Percentiles rank a stretch among this genome's conserved stretches.
Evolutionary conservation across 2,113 vertebrate genomes (phyloP).

Genomic region (Cochlearius cochlearius): DNA sequence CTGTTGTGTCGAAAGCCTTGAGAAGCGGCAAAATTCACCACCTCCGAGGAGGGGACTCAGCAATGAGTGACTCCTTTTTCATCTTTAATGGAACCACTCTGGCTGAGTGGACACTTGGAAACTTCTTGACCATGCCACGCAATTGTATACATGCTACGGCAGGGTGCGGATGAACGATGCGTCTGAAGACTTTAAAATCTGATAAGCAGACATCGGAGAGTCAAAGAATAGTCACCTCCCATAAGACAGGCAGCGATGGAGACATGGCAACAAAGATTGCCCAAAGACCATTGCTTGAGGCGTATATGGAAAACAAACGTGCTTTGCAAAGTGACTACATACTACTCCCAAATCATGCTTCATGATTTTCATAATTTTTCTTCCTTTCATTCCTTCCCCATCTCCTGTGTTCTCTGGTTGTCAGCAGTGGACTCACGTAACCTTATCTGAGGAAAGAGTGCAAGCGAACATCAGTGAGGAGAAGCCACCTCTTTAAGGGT

Average conservation of each 20-base stretch:
- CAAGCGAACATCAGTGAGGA: neutral
- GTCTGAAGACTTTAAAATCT: neutral
- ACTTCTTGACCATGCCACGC: accelerated
- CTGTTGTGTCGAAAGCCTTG: neutral
- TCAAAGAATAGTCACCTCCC: neutral
- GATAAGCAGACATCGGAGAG: neutral
- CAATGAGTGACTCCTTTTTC: neutral
- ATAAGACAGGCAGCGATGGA: neutral
- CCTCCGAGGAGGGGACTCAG: neutral
- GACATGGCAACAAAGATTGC: neutral
- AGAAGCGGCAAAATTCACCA: neutral
- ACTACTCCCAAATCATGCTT: neutral
- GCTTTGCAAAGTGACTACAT: neutral
- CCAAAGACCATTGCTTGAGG: neutral
- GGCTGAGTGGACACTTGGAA: neutral
- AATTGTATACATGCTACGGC: neutral
- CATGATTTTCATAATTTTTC: neutral
- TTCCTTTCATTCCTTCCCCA: neutral
- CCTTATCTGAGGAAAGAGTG: neutral
- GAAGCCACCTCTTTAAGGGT: neutral
- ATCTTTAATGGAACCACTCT: neutral
- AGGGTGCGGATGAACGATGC: neutral
- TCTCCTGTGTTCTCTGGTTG: neutral
- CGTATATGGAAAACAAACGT: neutral
- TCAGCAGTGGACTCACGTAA: neutral